Percentiles rank a stretch among this genome's conserved stretches.
Conservation (phyloP, 2,797 vertebrate species). For the Phrynocephalus forsythii region DNA sequence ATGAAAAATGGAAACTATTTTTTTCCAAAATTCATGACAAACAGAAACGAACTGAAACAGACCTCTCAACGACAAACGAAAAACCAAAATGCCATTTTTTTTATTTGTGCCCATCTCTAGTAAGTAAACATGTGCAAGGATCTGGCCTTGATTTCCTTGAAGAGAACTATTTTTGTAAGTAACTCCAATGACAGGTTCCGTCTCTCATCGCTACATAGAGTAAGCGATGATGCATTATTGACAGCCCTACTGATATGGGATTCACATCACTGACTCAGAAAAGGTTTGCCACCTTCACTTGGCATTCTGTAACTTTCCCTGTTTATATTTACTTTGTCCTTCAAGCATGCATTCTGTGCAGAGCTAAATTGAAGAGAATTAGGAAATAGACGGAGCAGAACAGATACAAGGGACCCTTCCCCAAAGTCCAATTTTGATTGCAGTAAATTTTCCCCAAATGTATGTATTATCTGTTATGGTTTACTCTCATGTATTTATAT, state of each 20-base stretch:
- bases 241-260: not conserved
- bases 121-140: not conserved
- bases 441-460: not conserved
- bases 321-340: constrained; percentile 25
- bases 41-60: too few species aligned
- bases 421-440: not conserved
- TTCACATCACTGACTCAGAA: not conserved
- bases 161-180: not conserved
- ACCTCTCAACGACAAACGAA: too few species aligned
- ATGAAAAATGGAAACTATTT: too few species aligned
- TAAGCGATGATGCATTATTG: not conserved
- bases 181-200: not conserved
- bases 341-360: not conserved
- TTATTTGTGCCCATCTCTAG: too few species aligned
- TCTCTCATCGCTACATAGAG: not conserved
- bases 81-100: too few species aligned
- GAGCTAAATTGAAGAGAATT: not conserved
- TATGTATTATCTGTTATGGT: not conserved
- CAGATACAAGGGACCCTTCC: not conserved
- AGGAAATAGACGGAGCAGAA: not conserved
- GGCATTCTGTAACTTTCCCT: constrained; percentile 1
- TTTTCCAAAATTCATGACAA: too few species aligned
- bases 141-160: not conserved
- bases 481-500: not conserved
- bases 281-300: not conserved